phyloP scores from a whole-genome alignment of 1,140 invertebrate species.

The Pseudomyrmex concolor region DNA sequence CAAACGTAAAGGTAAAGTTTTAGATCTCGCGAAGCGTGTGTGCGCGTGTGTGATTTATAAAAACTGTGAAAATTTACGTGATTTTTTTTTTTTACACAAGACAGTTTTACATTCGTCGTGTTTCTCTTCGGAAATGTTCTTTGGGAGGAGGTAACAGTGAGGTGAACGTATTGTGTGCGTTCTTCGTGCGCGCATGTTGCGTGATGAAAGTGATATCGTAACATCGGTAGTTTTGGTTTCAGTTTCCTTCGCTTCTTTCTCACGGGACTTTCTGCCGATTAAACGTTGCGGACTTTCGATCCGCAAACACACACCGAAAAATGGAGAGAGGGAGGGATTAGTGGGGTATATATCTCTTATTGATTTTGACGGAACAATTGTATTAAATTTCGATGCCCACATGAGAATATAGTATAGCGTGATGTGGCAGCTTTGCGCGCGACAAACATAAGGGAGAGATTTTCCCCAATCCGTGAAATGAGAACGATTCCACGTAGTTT shows the following conservation, averaged over 20 bases:
- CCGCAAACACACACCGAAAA: conserved; percentile 14
- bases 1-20: conserved; percentile 1
- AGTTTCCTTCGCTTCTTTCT: neutral
- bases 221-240: too few species aligned
- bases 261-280: neutral
- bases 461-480: conserved; percentile 29
- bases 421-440: conserved; percentile 12
- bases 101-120: neutral
- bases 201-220: neutral
- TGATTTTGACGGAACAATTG: conserved; percentile 28
- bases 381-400: conserved; percentile 48
- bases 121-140: neutral
- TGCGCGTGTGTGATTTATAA: neutral
- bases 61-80: neutral
- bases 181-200: too few species aligned
- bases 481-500: conserved; percentile 16
- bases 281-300: neutral
- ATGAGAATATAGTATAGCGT: conserved; percentile 21
- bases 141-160: too few species aligned
- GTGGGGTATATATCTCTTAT: conserved; percentile 6
- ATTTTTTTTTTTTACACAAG: neutral
- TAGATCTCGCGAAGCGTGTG: neutral
- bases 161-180: too few species aligned
- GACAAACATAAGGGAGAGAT: neutral
- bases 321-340: neutral